Conservation (phyloP, 2,888 invertebrate species). For the Elgonia sp. region DNA sequence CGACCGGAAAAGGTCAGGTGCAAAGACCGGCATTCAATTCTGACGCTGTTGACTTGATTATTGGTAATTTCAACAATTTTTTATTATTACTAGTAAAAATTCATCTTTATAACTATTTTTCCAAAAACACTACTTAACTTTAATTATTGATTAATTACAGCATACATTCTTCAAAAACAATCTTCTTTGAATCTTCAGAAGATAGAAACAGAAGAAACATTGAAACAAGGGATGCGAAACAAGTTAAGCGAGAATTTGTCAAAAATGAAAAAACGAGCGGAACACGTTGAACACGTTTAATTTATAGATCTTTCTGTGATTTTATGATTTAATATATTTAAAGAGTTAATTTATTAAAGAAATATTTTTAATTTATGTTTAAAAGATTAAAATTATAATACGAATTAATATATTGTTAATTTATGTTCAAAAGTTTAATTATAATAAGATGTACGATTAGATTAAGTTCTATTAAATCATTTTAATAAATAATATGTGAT, state of each 20-base stretch:
- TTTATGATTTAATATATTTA: no score
- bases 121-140: not conserved
- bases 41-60: constrained; percentile 17
- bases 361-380: no score
- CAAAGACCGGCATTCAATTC: constrained; percentile 15
- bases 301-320: no score
- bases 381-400: no score
- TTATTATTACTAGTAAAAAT: not conserved
- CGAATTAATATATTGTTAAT: no score
- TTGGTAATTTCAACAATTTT: constrained; percentile 5
- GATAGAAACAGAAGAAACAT: not conserved
- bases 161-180: constrained; percentile 25
- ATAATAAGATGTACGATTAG: no score
- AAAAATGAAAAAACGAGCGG: not conserved
- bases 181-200: not conserved
- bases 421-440: no score
- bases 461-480: no score
- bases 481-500: no score
- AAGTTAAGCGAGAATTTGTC: constrained; percentile 15
- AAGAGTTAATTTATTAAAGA: no score
- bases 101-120: constrained; percentile 5
- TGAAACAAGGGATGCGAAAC: constrained; percentile 20
- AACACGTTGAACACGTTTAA: not conserved
- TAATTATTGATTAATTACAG: constrained; percentile 7
- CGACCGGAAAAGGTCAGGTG: constrained; percentile 6